Percentiles rank a stretch among this genome's conserved stretches.
These are phyloP conservation scores for Chrysopa pallens DNA, from an alignment of 1,140 invertebrate species.

Conservation along the genomic window DNA sequence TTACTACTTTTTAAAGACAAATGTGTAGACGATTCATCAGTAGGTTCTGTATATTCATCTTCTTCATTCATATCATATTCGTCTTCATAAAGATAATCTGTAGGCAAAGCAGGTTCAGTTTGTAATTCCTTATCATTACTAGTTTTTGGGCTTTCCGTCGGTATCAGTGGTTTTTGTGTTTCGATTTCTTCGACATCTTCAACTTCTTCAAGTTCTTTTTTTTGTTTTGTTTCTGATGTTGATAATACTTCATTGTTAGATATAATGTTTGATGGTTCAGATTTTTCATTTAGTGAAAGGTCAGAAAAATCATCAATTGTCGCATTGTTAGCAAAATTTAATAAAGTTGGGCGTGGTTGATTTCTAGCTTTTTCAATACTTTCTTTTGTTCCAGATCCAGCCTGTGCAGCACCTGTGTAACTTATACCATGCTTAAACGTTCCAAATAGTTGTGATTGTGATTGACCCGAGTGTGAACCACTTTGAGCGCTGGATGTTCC, in stretches of 20 bases:
- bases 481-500: constrained; percentile 60
- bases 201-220: constrained; percentile 18
- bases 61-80: neutral
- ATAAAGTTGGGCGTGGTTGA: constrained; percentile 9
- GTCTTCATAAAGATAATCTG: neutral
- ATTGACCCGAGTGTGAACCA: constrained; percentile 49
- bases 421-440: constrained; percentile 58
- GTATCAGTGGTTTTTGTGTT: neutral
- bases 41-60: constrained; percentile 9
- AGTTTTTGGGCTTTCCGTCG: neutral
- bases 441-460: constrained; percentile 61
- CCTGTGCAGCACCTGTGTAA: constrained; percentile 63
- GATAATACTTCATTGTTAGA: constrained; percentile 2
- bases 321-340: constrained; percentile 10
- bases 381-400: constrained; percentile 47
- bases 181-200: constrained; percentile 21
- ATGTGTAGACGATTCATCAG: neutral
- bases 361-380: constrained; percentile 25
- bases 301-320: constrained; percentile 6
- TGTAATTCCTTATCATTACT: neutral
- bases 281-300: neutral
- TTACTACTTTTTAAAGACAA: constrained; percentile 9
- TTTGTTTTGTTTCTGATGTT: constrained; percentile 11
- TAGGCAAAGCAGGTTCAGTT: neutral
- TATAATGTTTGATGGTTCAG: neutral